phyloP scores from a whole-genome alignment of 2,797 vertebrate genomes.

The Sebastes flavidus region DNA sequence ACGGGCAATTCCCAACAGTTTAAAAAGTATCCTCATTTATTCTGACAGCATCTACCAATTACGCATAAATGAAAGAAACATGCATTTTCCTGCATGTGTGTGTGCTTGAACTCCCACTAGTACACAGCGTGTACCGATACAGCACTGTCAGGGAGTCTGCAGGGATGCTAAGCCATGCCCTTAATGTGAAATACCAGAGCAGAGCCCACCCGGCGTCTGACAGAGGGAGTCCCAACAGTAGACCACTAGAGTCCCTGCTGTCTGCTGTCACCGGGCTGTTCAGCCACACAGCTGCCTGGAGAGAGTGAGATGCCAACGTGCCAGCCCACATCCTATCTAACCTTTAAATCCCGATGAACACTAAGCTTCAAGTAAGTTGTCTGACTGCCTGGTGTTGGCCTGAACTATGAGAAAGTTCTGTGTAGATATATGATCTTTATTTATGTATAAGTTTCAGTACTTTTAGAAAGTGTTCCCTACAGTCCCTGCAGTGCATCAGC shows the following conservation, averaged over 20 bases:
- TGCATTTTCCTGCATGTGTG: background rate
- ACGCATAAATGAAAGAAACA: background rate
- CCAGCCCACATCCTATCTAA: constrained; percentile 70
- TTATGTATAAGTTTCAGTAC: background rate
- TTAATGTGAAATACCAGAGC: constrained; percentile 77
- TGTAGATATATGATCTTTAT: background rate
- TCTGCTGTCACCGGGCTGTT: constrained; percentile 55
- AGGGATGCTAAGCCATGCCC: constrained; percentile 57
- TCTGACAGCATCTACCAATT: background rate
- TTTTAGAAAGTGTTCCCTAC: background rate
- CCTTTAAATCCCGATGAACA: constrained; percentile 70
- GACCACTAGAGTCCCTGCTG: constrained; percentile 53
- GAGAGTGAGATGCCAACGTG: constrained; percentile 69
- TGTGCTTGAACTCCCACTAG: constrained; percentile 10
- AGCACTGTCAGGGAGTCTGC: constrained; percentile 50
- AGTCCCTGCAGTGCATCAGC: background rate
- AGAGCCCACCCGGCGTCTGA: constrained; percentile 58
- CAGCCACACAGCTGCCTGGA: constrained; percentile 51
- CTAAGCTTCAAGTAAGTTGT: constrained; percentile 23
- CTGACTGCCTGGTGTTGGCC: constrained; percentile 9
- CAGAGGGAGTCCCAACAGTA: constrained; percentile 55
- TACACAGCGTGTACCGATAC: constrained; percentile 26
- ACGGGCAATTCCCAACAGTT: background rate
- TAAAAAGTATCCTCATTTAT: background rate
- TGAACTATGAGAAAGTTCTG: constrained; percentile 5